Evolutionary conservation across 2,888 invertebrate genomes (phyloP), one percentile per base, ranked within the genome.

Genomic region (Catocala fraxini): DNA sequence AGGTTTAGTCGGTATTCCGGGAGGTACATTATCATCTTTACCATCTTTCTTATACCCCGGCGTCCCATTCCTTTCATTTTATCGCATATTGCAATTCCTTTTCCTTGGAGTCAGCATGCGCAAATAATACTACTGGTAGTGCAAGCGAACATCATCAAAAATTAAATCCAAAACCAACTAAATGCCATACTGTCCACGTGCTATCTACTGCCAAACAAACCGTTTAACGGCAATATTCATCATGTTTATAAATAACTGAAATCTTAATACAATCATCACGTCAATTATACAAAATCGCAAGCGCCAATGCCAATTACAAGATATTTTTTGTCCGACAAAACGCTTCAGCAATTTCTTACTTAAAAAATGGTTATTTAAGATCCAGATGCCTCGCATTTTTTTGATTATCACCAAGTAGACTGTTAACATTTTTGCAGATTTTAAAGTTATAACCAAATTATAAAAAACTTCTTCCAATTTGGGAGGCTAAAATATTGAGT

Each of bases 241-340:
- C 53, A 65, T 46, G 11, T 54, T 33, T 39, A 59, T 56, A 64
- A 52, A 65, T 57, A 56, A 62, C 51, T 48, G 10, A 15, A 54
- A 43, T 58, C 11, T 49, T 41, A 43, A 59, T 59, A 59, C 43
- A 54, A 68, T 68, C 56, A 57, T 13, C 69, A 68, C 58, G 63
- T 42, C 43, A 56, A 68, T 72, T 46, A 46, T 10, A 33, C 39
- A 55, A 43, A 54, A 59, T 56, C 42, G 7, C 57, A 57, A 57
- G 57, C 59, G 42, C 51, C 25, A 60, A 51, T 51, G 13, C 7
- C 51, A 51, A 51, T 34, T 12, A 12, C 35, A 35, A 13, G 10
- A 34, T 34, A 9, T 51, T 51, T 51, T 51, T 35, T 51, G 10
- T 5, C 47, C 25, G 10, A 15, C 47, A 13, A 13, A 47, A 47